Evolutionary conservation across 2,888 invertebrate genomes (phyloP), one percentile per base, ranked within the genome.

Genomic region (Trachelus tabidus): DNA sequence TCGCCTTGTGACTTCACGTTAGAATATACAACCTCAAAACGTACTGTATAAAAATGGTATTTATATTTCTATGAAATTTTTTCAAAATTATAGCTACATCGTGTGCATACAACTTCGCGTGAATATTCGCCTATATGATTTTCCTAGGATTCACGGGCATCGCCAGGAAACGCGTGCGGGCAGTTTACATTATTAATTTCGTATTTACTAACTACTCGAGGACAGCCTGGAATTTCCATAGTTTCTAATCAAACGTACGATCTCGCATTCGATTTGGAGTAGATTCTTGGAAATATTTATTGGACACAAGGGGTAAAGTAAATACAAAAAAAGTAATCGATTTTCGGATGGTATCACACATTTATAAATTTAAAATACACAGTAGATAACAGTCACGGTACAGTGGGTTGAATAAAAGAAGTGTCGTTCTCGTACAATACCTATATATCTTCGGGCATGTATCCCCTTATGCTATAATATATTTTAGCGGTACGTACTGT

Each of bases 321-420:
- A 23, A 31, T 34, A 31, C 1, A 71, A 11, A 71, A 34, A 71
- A 33, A 31, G 71, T 12, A 23, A 71, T 71, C 71, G 31, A 34
- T 56, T 23, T 71, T 71, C 33, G 31, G 71, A 71, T 71, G 71
- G 23, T 81, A 81, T 81, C 80, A 78, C 80, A 81, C 79, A 81
- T 80, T 81, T 81, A 81, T 81, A 81, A 81, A 81, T 80, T 80
- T 81, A 71, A 79, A 78, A 80, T 81, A 81, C 80, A 81, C 79
- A 79, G 76, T 80, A 80, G 76, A 78, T 73, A 81, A 81, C 80
- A 76, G 69, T 79, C 77, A 80, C 73, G 80, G 69, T 81, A 81
- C 77, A 80, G 76, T 76, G 75, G 76, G 69, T 76, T 31, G 34
- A 71, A 56, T 56, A 56, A 23, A 56, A 56, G 56, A 56, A 23